These are phyloP conservation scores for Folsomia manolachei DNA, from an alignment of 2,888 invertebrate species.

Conservation along the genomic window DNA sequence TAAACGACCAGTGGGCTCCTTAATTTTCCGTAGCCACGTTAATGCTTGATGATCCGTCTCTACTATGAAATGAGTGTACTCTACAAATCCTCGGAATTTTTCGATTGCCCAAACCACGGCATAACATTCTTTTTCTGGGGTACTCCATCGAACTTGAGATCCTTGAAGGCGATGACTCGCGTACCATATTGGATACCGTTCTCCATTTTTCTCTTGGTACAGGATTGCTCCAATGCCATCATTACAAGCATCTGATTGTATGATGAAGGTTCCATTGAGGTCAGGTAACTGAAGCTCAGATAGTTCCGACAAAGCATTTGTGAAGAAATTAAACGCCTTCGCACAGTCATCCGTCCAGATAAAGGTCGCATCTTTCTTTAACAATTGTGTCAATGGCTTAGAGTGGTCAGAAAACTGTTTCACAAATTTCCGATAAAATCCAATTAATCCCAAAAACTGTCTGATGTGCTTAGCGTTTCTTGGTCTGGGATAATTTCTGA, in stretches of 20 bases:
- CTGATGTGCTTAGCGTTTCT: constrained; percentile 22
- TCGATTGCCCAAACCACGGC: constrained; percentile 45
- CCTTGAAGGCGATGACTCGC: constrained; percentile 40
- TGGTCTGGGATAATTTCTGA: constrained; percentile 32
- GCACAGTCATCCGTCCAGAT: constrained; percentile 22
- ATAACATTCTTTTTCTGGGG: constrained; percentile 44
- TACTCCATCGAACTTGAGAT: constrained; percentile 37
- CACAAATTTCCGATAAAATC: constrained; percentile 36
- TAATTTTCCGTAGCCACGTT: constrained; percentile 29
- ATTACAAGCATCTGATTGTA: constrained; percentile 49
- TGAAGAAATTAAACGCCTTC: constrained; percentile 23
- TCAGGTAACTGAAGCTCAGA: constrained; percentile 47
- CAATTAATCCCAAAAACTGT: constrained; percentile 31
- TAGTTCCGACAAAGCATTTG: constrained; percentile 23
- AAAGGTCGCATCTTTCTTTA: constrained; percentile 27
- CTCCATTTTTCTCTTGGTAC: constrained; percentile 38
- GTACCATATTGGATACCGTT: constrained; percentile 44
- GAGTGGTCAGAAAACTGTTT: constrained; percentile 23
- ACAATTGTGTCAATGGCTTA: constrained; percentile 27
- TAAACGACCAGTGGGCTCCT: constrained; percentile 35
- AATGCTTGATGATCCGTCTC: constrained; percentile 49
- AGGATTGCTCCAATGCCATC: constrained; percentile 50
- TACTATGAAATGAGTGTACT: constrained; percentile 42
- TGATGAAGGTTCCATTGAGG: constrained; percentile 35
- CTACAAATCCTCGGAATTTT: constrained; percentile 45